phyloP scores from a whole-genome alignment of 2,888 invertebrate species.

The Endotricha flammealis region DNA sequence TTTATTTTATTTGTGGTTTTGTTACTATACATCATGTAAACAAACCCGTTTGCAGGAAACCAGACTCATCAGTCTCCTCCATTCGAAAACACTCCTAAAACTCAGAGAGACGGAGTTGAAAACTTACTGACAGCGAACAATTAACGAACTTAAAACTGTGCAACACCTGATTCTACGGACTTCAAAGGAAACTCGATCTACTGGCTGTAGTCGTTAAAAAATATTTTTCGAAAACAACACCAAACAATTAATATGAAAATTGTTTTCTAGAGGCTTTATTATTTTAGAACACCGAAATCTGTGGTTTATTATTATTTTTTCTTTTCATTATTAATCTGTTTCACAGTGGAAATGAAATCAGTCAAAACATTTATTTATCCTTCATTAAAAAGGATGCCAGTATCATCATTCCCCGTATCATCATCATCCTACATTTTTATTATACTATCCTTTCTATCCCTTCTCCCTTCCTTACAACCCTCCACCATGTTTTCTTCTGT shows the following conservation, averaged over 20 bases:
- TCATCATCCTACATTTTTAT: no score
- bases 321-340: background rate
- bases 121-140: background rate
- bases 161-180: background rate
- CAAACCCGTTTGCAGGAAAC: background rate
- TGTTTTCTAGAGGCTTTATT: background rate
- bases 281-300: background rate
- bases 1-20: no score
- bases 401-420: no score
- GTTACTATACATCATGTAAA: no score
- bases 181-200: background rate
- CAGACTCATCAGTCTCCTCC: background rate
- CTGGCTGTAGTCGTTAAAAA: background rate
- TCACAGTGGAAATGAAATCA: no score
- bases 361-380: no score
- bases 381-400: no score
- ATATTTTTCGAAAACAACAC: background rate
- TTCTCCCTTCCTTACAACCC: no score
- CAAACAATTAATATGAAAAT: background rate
- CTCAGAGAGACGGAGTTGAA: background rate
- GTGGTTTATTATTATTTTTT: constrained; percentile 3
- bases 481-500: no score
- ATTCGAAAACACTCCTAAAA: background rate
- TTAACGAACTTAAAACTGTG: background rate
- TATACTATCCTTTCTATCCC: no score